phyloP scores from a whole-genome alignment of 2,113 vertebrate genomes.

The Oreotragus oreotragus region DNA sequence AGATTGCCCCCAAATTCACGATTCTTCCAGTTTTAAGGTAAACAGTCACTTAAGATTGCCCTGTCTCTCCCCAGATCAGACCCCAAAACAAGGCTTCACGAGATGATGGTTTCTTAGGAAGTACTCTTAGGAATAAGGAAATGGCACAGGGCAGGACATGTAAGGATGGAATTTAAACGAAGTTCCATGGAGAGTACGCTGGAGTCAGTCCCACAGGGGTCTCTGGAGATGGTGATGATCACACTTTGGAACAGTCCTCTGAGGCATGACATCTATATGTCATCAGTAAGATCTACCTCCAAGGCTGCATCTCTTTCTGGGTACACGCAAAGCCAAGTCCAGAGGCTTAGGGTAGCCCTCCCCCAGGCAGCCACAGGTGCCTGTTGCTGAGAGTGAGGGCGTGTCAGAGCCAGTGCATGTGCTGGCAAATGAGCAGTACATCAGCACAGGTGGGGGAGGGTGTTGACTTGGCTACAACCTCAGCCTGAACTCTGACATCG shows the following conservation, averaged over 20 bases:
- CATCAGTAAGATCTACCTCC: neutral
- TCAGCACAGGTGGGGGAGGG: too few relatives aligned
- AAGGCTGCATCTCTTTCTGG: neutral
- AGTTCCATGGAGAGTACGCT: neutral
- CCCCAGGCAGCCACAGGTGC: neutral
- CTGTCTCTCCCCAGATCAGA: neutral
- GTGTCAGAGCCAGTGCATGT: fast-evolving
- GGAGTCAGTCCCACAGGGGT: neutral
- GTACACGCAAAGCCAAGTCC: neutral
- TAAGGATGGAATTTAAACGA: neutral
- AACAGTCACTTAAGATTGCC: neutral
- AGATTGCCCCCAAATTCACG: neutral
- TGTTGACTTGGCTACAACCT: neutral
- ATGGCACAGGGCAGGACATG: neutral
- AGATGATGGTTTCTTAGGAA: neutral
- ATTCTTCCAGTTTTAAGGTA: neutral
- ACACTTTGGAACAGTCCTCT: neutral
- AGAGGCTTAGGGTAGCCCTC: too few relatives aligned
- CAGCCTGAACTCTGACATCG: neutral
- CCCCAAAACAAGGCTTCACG: neutral
- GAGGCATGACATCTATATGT: too few relatives aligned
- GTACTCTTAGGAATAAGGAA: neutral
- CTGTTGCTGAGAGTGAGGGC: neutral
- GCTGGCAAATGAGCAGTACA: neutral
- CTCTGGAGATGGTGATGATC: neutral